Conservation (phyloP, 2,113 vertebrate genomes). For the Tamias sibiricus region DNA sequence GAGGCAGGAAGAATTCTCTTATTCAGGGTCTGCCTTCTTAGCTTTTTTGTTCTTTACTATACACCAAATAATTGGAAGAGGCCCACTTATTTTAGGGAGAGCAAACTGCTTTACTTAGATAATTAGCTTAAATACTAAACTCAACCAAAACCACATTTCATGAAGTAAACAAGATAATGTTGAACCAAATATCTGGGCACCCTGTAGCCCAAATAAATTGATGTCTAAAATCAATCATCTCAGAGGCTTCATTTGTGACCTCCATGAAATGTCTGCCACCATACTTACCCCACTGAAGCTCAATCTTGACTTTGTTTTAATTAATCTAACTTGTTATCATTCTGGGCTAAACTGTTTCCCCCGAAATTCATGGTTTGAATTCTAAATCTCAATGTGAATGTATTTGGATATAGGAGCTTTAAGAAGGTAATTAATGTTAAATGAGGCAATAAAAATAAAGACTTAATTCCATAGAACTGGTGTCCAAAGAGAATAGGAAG, state of each 20-base stretch:
- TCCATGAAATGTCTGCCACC: not conserved
- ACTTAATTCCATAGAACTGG: not conserved
- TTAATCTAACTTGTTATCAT: not conserved
- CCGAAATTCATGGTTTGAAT: not conserved
- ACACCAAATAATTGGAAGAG: not conserved
- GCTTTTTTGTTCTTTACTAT: not conserved
- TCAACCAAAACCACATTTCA: not conserved
- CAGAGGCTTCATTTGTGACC: accelerated
- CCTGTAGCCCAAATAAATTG: not conserved
- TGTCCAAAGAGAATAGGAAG: not conserved
- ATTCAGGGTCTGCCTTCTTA: not conserved
- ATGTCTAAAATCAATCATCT: not conserved
- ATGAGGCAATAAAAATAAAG: accelerated
- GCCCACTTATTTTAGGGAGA: not conserved
- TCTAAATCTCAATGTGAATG: not conserved
- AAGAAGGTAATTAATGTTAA: not conserved
- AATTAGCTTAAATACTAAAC: not conserved
- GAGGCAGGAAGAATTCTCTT: not conserved
- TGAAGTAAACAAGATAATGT: not conserved
- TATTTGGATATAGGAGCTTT: not conserved
- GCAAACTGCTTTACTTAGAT: not conserved
- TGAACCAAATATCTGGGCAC: not conserved
- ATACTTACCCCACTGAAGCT: accelerated
- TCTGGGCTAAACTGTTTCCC: not conserved
- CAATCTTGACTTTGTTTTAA: not conserved